A percentile compares a stretch with the other conserved stretches of the same genome.
Conservation (phyloP, 2,797 vertebrate species). For the Falco rusticolus region DNA sequence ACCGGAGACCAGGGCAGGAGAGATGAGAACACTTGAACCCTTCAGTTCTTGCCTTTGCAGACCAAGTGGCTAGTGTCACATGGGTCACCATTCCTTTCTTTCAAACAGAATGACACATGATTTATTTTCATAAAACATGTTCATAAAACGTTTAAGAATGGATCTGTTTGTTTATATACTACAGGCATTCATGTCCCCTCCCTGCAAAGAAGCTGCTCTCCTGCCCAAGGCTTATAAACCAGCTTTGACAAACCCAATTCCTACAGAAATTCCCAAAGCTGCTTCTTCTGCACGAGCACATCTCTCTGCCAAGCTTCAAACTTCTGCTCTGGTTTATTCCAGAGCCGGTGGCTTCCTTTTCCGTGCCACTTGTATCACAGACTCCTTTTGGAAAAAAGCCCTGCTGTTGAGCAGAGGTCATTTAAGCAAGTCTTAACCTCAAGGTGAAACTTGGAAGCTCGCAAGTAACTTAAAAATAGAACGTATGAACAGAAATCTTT, state of each 20-base stretch:
- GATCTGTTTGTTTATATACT: neutral
- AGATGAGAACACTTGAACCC: neutral
- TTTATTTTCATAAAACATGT: neutral
- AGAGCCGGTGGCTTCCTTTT: neutral
- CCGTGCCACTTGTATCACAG: neutral
- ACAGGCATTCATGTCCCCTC: neutral
- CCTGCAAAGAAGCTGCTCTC: neutral
- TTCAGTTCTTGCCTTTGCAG: neutral
- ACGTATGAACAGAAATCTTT: neutral
- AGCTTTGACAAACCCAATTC: neutral
- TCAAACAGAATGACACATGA: neutral
- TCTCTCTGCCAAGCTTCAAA: neutral
- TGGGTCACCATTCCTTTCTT: rapidly evolving
- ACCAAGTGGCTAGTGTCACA: neutral
- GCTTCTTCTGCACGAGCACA: neutral
- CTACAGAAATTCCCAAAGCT: neutral
- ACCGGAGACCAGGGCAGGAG: neutral
- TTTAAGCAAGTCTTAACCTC: neutral
- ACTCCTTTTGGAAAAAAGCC: neutral
- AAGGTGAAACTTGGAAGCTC: neutral
- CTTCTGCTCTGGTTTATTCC: neutral
- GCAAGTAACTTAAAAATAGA: neutral
- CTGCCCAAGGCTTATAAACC: neutral
- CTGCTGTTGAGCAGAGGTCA: neutral
- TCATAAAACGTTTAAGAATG: neutral